Evolutionary conservation across 2,888 invertebrate genomes (phyloP).

Genomic region (Drosophila infuscata): DNA sequence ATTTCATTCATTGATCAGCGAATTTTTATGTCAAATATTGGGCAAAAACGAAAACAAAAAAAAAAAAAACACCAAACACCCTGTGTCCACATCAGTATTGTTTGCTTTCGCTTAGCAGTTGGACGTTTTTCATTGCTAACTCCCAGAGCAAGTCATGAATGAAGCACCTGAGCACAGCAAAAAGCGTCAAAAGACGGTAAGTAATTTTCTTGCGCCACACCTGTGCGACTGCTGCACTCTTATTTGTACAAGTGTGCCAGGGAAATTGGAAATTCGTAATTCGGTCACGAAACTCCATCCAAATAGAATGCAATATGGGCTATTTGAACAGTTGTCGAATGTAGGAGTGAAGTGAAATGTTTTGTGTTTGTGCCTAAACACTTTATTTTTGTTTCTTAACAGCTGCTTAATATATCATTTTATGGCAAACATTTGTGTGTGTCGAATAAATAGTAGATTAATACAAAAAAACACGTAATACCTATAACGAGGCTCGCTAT

Average conservation of each 20-base stretch:
- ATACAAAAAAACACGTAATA: constrained; percentile 7
- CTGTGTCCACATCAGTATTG: constrained; percentile 55
- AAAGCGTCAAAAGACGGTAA: constrained; percentile 80
- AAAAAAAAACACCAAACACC: constrained; percentile 4
- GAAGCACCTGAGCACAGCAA: constrained; percentile 80
- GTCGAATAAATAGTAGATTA: neutral
- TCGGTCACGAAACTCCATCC: constrained; percentile 22
- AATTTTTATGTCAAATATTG: constrained; percentile 13
- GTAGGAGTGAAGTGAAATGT: constrained; percentile 1
- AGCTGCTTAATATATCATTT: constrained; percentile 13
- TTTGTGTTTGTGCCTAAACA: neutral
- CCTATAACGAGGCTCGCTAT: neutral
- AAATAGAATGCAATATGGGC: constrained; percentile 5
- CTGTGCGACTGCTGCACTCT: neutral
- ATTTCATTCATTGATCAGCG: constrained; percentile 62
- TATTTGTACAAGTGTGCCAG: constrained; percentile 68
- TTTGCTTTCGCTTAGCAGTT: constrained; percentile 49
- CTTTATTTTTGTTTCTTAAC: neutral
- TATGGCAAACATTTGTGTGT: constrained; percentile 2
- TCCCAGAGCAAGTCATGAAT: constrained; percentile 59
- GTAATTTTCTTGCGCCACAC: constrained; percentile 37
- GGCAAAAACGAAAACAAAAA: constrained; percentile 4
- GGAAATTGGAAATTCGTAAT: constrained; percentile 31
- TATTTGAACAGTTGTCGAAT: constrained; percentile 63
- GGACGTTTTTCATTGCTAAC: constrained; percentile 41